phyloP scores from a whole-genome alignment of 2,797 vertebrate species.

The Sus cebifrons region DNA sequence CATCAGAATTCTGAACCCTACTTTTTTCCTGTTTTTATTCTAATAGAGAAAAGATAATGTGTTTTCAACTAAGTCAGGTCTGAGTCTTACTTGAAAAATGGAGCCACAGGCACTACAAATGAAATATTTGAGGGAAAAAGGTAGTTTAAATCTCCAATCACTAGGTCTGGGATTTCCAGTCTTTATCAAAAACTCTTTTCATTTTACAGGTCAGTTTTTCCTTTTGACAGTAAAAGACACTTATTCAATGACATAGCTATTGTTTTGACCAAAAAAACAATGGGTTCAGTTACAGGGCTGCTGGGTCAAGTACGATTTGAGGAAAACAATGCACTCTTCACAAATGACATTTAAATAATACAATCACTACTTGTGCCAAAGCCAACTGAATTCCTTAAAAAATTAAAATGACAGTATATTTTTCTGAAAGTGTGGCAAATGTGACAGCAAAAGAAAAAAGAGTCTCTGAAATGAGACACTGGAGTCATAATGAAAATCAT shows the following conservation, averaged over 20 bases:
- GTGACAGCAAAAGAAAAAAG: slow-evolving; percentile 65
- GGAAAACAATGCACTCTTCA: slow-evolving; percentile 60
- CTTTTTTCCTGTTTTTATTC: slow-evolving; percentile 21
- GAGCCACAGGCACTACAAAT: background rate
- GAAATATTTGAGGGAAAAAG: slow-evolving; percentile 66
- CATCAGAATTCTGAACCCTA: background rate
- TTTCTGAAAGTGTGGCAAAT: slow-evolving; percentile 70
- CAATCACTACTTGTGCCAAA: slow-evolving; percentile 79
- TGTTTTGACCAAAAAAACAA: slow-evolving; percentile 58
- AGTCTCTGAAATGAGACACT: slow-evolving; percentile 63
- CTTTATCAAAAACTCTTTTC: slow-evolving; percentile 69
- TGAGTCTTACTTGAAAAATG: slow-evolving; percentile 13
- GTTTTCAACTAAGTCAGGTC: slow-evolving; percentile 21
- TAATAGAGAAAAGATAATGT: slow-evolving; percentile 5
- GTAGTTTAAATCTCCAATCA: slow-evolving; percentile 28
- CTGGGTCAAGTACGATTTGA: slow-evolving; percentile 79
- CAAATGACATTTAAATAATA: slow-evolving; percentile 78
- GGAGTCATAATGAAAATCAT: slow-evolving; percentile 53
- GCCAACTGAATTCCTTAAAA: slow-evolving; percentile 76
- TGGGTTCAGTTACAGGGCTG: slow-evolving; percentile 58
- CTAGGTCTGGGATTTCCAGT: slow-evolving; percentile 43
- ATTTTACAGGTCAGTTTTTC: slow-evolving; percentile 14
- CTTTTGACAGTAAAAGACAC: slow-evolving; percentile 68
- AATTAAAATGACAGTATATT: slow-evolving; percentile 75
- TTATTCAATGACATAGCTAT: slow-evolving; percentile 62